Base-by-base conservation (phyloP, 2,888 invertebrate genomes). In the Helleia helle region DNA sequence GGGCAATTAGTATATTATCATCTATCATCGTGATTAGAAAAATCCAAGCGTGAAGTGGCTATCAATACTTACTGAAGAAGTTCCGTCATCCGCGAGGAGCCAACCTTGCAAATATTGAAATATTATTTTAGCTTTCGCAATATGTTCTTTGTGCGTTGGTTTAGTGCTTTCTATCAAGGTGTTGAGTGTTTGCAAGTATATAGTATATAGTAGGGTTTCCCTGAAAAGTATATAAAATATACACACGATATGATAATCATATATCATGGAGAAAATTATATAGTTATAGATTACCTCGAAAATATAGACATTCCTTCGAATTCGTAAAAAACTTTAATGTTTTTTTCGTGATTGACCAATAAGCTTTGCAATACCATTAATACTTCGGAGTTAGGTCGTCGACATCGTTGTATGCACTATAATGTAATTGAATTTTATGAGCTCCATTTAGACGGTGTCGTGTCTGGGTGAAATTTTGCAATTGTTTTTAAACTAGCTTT, bases 221-320 rank as follows among this genome's bases (percentile, higher is more conserved):
- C 73, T 76, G 49, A 1, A 44, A 45, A n/a, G n/a, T n/a, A n/a
- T n/a, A n/a, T n/a, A n/a, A n/a, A n/a, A n/a, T n/a, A n/a, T n/a
- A n/a, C n/a, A n/a, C n/a, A n/a, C n/a, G n/a, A n/a, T n/a, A n/a
- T n/a, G n/a, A n/a, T n/a, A n/a, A n/a, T n/a, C n/a, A n/a, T n/a
- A n/a, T n/a, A n/a, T n/a, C n/a, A n/a, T n/a, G n/a, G n/a, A n/a
- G n/a, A n/a, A n/a, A n/a, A n/a, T n/a, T n/a, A n/a, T n/a, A n/a
- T n/a, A n/a, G n/a, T n/a, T n/a, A n/a, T n/a, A n/a, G n/a, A n/a
- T 31, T 26, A 79, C 84, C 73, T 75, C 5, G 58, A 61, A 50
- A 84, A 80, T 22, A 81, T 55, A 1, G 50, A 31, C 25, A 65
- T 48, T n/a, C 84, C 84, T 17, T 70, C 58, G 37, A 58, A 55